Evolutionary conservation across 2,113 vertebrate genomes (phyloP).

Genomic region (Microcebus griseorufus): DNA sequence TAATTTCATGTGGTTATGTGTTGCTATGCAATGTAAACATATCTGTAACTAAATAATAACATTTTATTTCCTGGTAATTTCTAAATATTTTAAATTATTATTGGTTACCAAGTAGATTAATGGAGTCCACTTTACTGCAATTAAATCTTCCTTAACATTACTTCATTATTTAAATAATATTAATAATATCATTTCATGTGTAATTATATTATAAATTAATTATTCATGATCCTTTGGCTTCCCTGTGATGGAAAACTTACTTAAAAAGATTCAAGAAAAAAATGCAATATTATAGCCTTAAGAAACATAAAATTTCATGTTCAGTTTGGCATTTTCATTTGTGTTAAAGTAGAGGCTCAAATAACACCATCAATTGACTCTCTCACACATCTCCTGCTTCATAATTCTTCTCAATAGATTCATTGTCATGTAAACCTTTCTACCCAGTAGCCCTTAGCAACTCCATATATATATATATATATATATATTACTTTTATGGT

Average conservation of each 20-base stretch:
- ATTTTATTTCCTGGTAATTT: background rate
- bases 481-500: background rate
- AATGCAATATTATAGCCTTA: background rate
- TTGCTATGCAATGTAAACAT: background rate
- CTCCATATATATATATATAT: background rate
- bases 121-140: background rate
- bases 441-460: background rate
- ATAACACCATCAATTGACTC: background rate
- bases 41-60: background rate
- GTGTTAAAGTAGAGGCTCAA: background rate
- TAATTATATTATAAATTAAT: slow-evolving; percentile 7
- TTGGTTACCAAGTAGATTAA: background rate
- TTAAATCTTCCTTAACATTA: background rate
- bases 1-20: background rate
- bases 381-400: background rate
- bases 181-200: background rate
- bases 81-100: slow-evolving; percentile 6
- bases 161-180: background rate
- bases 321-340: slow-evolving; percentile 1
- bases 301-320: background rate
- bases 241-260: background rate
- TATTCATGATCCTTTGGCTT: background rate
- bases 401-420: background rate
- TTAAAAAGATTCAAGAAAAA: background rate
- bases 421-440: background rate